A percentile compares a stretch with the other conserved stretches of the same genome.
Evolutionary conservation across 2,113 vertebrate species (phyloP).

Genomic region (Stercorarius parasiticus): DNA sequence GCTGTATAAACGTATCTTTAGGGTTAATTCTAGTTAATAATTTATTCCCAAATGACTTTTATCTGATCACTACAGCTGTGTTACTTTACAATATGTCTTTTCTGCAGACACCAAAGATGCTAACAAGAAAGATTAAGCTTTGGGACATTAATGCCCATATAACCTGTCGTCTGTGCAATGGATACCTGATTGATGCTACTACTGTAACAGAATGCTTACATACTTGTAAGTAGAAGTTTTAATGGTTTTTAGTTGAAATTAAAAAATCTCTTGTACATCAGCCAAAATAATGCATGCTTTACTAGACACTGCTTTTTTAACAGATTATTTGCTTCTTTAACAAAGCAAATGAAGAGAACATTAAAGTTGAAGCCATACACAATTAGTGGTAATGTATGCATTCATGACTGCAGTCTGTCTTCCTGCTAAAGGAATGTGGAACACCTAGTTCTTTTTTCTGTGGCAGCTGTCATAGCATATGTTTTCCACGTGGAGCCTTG

Average conservation of each 20-base stretch:
- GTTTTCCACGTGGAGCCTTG: neutral
- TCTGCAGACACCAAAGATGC: conserved; percentile 95
- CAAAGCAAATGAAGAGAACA: neutral
- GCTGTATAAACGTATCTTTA: neutral
- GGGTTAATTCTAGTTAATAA: neutral
- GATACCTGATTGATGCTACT: conserved; percentile 98
- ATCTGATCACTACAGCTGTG: neutral
- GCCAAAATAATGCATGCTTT: neutral
- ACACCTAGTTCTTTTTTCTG: neutral
- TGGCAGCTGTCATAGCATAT: neutral
- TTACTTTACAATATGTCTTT: neutral
- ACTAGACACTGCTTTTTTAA: neutral
- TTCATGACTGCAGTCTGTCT: neutral
- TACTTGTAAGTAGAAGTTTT: conserved; percentile 86
- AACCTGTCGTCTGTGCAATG: conserved; percentile 97
- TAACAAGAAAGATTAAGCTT: conserved; percentile 98
- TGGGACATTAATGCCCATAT: conserved; percentile 99
- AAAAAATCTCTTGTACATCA: neutral
- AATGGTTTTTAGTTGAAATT: neutral
- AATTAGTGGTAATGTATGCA: neutral
- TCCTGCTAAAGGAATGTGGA: neutral
- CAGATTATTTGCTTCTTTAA: neutral
- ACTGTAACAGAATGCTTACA: conserved; percentile 99
- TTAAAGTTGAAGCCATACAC: neutral
- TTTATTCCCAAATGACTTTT: neutral